Evolutionary conservation across 2,888 invertebrate species (phyloP).

Genomic region (Zonitis immaculata): DNA sequence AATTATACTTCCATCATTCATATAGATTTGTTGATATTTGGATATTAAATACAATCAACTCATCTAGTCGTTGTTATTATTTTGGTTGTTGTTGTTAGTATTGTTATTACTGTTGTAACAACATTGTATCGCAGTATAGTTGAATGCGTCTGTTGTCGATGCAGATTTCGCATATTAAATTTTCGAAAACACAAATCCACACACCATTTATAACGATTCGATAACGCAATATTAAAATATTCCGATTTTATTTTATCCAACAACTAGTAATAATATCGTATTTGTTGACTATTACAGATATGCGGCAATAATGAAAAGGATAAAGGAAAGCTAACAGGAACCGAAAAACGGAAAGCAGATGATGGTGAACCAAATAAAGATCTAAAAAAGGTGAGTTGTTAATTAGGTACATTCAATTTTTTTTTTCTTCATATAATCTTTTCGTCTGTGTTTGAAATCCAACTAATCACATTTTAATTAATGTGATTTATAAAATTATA

Average conservation of each 20-base stretch:
- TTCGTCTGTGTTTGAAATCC: neutral
- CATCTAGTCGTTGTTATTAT: neutral
- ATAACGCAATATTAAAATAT: no score
- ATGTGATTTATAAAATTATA: neutral
- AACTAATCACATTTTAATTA: neutral
- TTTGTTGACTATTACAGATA: conserved; percentile 48
- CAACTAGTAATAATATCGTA: conserved; percentile 14
- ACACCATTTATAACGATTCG: no score
- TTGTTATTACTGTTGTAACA: neutral
- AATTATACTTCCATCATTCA: neutral
- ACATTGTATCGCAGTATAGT: neutral
- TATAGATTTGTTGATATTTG: neutral
- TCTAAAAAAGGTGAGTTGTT: conserved; percentile 71
- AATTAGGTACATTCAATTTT: no score
- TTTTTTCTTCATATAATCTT: no score
- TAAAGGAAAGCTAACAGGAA: conserved; percentile 60
- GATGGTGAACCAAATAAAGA: conserved; percentile 78
- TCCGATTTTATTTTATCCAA: conserved; percentile 14
- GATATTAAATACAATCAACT: neutral
- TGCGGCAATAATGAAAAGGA: conserved; percentile 54
- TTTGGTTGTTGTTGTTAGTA: no score
- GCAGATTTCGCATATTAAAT: conserved; percentile 4
- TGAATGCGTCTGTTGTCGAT: neutral
- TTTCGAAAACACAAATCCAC: conserved; percentile 2
- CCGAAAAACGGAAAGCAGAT: conserved; percentile 80